Evolutionary conservation across 2,888 invertebrate genomes (phyloP), one percentile per base, ranked within the genome.

Genomic region (Diplazon laetatorius): DNA sequence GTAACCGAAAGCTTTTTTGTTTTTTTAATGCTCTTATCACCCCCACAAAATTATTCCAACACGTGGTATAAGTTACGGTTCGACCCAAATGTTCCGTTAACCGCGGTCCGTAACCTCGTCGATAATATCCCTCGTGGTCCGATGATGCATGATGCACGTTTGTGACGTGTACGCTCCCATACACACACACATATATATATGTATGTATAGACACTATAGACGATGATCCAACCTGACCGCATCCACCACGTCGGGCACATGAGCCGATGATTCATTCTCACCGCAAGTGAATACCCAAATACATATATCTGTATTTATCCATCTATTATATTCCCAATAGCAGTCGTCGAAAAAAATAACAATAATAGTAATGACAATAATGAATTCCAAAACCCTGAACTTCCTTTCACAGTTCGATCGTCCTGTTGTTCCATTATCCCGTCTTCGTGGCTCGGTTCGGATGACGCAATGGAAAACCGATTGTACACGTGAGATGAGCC

Each of bases 51-150:
- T 20, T n/a, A 12, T 25, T 10, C 30, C 18, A 48, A 22, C 16
- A 52, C 5, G 25, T 22, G 30, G n/a, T 10, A 50, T 5, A 52
- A 35, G 1, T 14, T 52, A 16, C 20, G 16, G 35, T 16, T n/a
- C 50, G 65, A 65, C 65, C 65, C 22, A 52, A n/a, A 39, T 65
- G 20, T 52, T 20, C 39, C 37, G 50, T 10, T 50, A 52, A 52
- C 39, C 65, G 65, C 65, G 65, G 22, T 35, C 37, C 50, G 50
- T 52, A 50, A 65, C 65, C 50, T 22, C 65, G 22, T 14, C 22
- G 35, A 14, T 52, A 52, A 37, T 63, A 48, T 4, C 35, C 37
- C 48, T 48, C 14, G 37, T 14, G 9, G 12, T 48, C 35, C 12
- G 46, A 44, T 16, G 6, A 30, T 30, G 35, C 46, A 10, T 63